Percentiles rank a stretch among this genome's conserved stretches.
These are phyloP conservation scores for Sebastes hubbsi DNA, from an alignment of 2,797 vertebrate species.

Conservation along the genomic window DNA sequence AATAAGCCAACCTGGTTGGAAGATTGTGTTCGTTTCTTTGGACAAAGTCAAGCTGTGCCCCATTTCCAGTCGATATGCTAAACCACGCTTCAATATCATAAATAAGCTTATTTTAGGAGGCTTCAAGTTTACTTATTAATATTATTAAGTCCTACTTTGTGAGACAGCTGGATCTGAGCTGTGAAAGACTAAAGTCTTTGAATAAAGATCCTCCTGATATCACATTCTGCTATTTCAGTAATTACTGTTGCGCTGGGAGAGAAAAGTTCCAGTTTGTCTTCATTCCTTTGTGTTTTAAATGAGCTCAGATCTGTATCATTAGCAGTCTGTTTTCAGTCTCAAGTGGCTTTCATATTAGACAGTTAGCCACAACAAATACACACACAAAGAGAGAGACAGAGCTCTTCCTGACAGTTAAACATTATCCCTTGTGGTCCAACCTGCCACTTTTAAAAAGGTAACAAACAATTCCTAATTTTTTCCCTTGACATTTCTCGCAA, in stretches of 20 bases:
- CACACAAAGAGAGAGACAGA: neutral
- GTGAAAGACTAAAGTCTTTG: neutral
- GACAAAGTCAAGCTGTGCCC: neutral
- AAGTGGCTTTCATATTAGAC: slow-evolving; percentile 3
- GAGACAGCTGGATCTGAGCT: neutral
- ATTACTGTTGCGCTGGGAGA: neutral
- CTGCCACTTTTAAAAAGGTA: neutral
- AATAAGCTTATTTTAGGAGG: neutral
- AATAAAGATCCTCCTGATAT: neutral
- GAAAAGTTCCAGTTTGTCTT: neutral
- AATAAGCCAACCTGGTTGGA: neutral
- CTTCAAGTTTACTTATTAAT: neutral
- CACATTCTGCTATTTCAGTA: neutral
- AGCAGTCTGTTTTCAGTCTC: slow-evolving; percentile 25
- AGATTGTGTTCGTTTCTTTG: neutral
- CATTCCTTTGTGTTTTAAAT: slow-evolving; percentile 14
- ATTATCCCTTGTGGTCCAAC: neutral
- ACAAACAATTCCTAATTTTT: neutral
- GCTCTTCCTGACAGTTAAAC: slow-evolving; percentile 17
- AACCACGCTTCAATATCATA: neutral
- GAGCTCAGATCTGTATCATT: slow-evolving; percentile 18
- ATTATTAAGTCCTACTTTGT: neutral
- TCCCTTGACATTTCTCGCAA: neutral
- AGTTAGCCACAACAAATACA: slow-evolving; percentile 5
- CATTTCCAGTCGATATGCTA: neutral